Conservation (phyloP, 2,888 invertebrate species). For the Cephus spinipes region DNA sequence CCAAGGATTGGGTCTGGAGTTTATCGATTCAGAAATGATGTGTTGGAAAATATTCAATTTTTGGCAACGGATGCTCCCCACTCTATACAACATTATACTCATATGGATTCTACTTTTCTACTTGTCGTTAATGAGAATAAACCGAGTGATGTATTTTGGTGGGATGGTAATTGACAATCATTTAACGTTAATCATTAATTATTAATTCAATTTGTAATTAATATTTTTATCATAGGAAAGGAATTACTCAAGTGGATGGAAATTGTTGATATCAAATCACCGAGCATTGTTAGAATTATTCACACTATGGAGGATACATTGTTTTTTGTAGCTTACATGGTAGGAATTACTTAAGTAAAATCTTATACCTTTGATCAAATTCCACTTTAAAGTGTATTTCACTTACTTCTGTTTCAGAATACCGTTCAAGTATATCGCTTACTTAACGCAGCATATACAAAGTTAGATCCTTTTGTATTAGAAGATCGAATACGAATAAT, state of each 20-base stretch:
- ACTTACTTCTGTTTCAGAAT: conserved; percentile 30
- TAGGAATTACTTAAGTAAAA: conserved; percentile 24
- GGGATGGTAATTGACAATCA: conserved; percentile 43
- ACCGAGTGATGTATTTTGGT: conserved; percentile 45
- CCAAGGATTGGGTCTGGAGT: conserved; percentile 39
- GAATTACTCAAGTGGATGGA: conserved; percentile 46
- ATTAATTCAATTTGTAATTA: conserved; percentile 1
- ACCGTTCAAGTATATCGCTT: conserved; percentile 43
- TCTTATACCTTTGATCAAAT: neutral
- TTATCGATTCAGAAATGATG: conserved; percentile 38
- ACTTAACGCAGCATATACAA: conserved; percentile 22
- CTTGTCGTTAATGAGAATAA: conserved; percentile 38
- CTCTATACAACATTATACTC: conserved; percentile 42
- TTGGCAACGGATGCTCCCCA: conserved; percentile 38
- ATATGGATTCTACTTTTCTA: conserved; percentile 39
- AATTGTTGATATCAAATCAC: conserved; percentile 34
- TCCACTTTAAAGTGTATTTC: neutral
- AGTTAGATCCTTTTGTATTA: conserved; percentile 27
- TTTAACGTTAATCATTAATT: neutral
- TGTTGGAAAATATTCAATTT: conserved; percentile 40
- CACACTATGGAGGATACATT: conserved; percentile 42
- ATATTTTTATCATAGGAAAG: conserved; percentile 32
- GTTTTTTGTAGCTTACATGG: conserved; percentile 39
- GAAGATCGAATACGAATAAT: conserved; percentile 30
- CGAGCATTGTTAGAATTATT: conserved; percentile 32